phyloP scores from a whole-genome alignment of 2,113 vertebrate species.

The Burhinus bistriatus region DNA sequence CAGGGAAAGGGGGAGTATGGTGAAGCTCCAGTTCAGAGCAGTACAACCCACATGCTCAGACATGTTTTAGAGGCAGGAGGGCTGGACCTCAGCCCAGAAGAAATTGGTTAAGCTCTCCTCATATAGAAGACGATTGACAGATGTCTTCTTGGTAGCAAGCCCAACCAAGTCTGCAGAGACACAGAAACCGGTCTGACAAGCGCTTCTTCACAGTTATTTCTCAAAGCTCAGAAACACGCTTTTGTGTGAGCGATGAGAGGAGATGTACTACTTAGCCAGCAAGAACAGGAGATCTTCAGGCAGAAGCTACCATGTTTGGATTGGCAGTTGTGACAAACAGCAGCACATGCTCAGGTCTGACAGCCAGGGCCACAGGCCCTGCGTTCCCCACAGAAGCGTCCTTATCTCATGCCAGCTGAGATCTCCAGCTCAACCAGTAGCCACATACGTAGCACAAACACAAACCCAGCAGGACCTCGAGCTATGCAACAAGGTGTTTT shows the following conservation, averaged over 20 bases:
- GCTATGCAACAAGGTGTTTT: not conserved
- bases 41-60: not conserved
- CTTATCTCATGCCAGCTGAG: not conserved
- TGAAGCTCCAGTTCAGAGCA: not conserved
- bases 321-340: not conserved
- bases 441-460: not conserved
- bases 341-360: not conserved
- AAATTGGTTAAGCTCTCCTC: not conserved
- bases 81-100: conserved; percentile 16
- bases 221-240: not conserved
- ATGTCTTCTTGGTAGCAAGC: not conserved
- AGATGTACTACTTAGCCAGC: not conserved
- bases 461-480: not conserved
- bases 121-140: not conserved
- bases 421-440: not conserved
- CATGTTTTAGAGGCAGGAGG: not conserved
- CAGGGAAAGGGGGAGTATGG: not conserved
- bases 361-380: not conserved
- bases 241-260: not conserved
- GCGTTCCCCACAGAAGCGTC: not conserved
- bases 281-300: not conserved
- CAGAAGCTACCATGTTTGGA: not conserved
- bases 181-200: conserved; percentile 7
- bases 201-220: not conserved
- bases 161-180: not conserved